Base-by-base conservation (phyloP, 1,140 invertebrate species). In the Drosophila ohnishii region DNA sequence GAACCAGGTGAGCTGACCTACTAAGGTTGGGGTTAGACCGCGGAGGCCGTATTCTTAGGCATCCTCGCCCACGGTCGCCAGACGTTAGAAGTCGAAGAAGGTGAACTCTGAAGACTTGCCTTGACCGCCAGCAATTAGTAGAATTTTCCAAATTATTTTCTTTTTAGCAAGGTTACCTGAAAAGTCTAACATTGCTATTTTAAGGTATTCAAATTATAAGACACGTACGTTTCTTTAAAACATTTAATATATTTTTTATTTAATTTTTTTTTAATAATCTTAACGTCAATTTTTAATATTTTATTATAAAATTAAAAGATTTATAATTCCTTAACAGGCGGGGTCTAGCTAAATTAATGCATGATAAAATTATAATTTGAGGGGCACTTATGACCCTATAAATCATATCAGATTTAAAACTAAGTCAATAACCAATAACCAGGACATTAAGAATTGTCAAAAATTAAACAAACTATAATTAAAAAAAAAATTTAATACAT, bases 1-100 rank as follows among this genome's bases (percentile, higher is more conserved):
- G 82, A 73, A 63, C 40, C 14, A n/a, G 8, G 16, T 55, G 22
- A 62, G 44, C 5, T 80, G 71, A 84, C 76, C 80, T 63, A 84
- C 39, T 72, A 57, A 79, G 71, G 58, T 83, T 69, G 14, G 34
- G 64, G 67, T 71, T 48, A 19, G n/a, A 48, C 34, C 30, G 5
- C 8, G 16, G 19, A 48, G 19, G 50, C 40, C 40, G 16, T 65
- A 7, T 50, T 56, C 35, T 28, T 32, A 13, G 30, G 35, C 28
- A 58, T 71, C 67, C 44, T 59, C 51, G 35, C 13, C 11, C 51
- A 40, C 51, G 67, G 64, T 71, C 67, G 67, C 44, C 22, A 39
- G 30, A 65, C 16, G 16, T 53, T 69, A 66, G 61, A 69, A 53
- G 6, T 10, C 3, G 10, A 16, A 16, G 5, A 39, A 48, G 7